Percentiles rank a stretch among this genome's conserved stretches.
These are phyloP conservation scores for Canis aureus DNA, from an alignment of 2,113 vertebrate species.

Conservation along the genomic window DNA sequence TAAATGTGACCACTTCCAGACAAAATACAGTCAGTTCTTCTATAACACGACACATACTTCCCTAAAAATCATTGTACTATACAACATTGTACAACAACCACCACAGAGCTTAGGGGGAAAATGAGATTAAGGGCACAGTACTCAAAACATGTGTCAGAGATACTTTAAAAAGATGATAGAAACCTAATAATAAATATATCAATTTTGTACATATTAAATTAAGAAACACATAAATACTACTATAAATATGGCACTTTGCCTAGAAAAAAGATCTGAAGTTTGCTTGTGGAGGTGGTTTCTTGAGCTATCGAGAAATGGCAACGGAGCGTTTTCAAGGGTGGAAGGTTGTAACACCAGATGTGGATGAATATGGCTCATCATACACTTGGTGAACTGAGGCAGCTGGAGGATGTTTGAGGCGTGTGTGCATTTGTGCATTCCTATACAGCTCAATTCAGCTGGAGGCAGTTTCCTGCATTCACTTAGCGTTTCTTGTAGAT, in stretches of 20 bases:
- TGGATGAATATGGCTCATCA: background rate
- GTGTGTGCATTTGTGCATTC: background rate
- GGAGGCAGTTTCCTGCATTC: background rate
- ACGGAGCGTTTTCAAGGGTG: background rate
- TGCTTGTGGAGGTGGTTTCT: background rate
- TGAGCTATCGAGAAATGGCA: background rate
- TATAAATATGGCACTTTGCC: background rate
- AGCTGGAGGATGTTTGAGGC: background rate
- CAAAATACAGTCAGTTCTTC: background rate
- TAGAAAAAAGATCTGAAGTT: background rate
- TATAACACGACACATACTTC: background rate
- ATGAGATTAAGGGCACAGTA: background rate
- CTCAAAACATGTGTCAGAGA: background rate
- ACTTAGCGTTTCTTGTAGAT: background rate
- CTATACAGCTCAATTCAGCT: background rate
- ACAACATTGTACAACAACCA: background rate
- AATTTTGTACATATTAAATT: background rate
- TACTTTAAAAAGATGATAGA: background rate
- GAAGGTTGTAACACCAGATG: too few species aligned
- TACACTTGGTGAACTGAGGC: accelerated
- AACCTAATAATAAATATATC: background rate
- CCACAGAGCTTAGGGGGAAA: background rate
- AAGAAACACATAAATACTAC: background rate
- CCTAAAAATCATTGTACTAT: background rate
- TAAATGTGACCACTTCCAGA: background rate